phyloP scores from a whole-genome alignment of 2,113 vertebrate genomes.

The Apus apus region DNA sequence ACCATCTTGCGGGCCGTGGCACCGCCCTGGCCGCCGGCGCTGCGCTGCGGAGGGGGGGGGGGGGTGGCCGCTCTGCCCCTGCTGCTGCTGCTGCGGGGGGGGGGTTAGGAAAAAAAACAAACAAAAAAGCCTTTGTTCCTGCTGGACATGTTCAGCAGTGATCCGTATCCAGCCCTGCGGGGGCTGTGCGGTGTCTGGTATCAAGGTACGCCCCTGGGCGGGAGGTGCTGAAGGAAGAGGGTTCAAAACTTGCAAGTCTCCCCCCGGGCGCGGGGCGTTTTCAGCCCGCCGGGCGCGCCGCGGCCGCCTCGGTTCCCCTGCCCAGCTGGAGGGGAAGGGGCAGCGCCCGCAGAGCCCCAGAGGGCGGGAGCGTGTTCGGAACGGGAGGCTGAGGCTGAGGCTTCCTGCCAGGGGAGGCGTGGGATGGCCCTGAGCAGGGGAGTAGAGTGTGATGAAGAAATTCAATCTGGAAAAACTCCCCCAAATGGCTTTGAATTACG shows the following conservation, averaged over 20 bases:
- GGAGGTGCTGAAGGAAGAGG: not conserved
- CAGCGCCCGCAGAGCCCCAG: not conserved
- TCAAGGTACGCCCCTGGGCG: not conserved
- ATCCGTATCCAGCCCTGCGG: fast-evolving
- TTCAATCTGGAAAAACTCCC: not conserved
- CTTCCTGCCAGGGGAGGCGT: fast-evolving
- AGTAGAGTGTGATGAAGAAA: not conserved
- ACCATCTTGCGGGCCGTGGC: not conserved
- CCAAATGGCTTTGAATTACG: not conserved
- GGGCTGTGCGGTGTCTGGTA: fast-evolving
- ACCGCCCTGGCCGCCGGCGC: not conserved
- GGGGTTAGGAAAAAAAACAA: not conserved
- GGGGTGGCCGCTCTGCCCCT: no score
- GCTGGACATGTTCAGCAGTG: not conserved
- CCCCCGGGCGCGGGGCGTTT: fast-evolving
- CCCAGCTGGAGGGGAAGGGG: not conserved
- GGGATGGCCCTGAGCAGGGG: not conserved
- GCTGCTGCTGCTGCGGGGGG: no score
- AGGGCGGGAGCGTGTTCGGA: not conserved
- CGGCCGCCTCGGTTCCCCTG: no score
- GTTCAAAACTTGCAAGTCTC: not conserved
- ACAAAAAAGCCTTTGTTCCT: no score
- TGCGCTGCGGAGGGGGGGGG: no score
- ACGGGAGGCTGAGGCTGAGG: not conserved
- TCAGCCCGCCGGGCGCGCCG: no score